Evolutionary conservation across 2,113 vertebrate species (phyloP), one percentile per base, ranked within the genome.

Genomic region (Sceloporus undulatus): DNA sequence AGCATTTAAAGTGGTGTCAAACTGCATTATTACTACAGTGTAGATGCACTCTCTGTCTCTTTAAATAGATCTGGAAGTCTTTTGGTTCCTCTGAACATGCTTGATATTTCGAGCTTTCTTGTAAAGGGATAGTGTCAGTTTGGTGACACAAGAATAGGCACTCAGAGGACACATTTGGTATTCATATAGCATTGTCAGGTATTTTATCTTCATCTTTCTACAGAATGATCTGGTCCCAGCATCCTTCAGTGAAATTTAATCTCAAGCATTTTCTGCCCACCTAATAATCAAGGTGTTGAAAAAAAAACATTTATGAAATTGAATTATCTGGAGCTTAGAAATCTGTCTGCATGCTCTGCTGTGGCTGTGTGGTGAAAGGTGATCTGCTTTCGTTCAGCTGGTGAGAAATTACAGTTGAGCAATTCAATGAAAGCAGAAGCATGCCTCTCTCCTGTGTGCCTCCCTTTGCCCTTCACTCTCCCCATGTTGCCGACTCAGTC

Each of bases 401-500:
- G 76, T 82, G 76, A 94, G 52, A 87, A 93, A 82, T 74, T 89
- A 34, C 7, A 79, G 38, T 77, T 38, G 81, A 29, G 77, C 34
- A 38, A 84, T 59, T 16, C 85, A 89, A 94, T 82, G 86, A 91
- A 92, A 86, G 85, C 84, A 89, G 89, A 91, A 92, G 68, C n/a
- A 25, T 82, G 38, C 65, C 21, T 88, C 79, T 23, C 75, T 86
- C 62, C 85, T 84, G 89, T 90, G 90, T 91, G 85, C 83, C 91
- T 86, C 59, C 59, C 59, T 70, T 88, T 42, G 56, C 68, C 75
- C 81, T 65, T 86, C 85, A 85, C 80, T 81, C 62, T 90, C 88
- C 91, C 88, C 87, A 92, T 76, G 91, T 88, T 91, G 83, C 82
- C 79, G 78, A 25, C 62, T 91, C 91, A 90, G 90, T 91, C 83